A percentile compares a stretch with the other conserved stretches of the same genome.
Evolutionary conservation across 2,113 vertebrate genomes (phyloP).

Genomic region (Oryzias melastigma): DNA sequence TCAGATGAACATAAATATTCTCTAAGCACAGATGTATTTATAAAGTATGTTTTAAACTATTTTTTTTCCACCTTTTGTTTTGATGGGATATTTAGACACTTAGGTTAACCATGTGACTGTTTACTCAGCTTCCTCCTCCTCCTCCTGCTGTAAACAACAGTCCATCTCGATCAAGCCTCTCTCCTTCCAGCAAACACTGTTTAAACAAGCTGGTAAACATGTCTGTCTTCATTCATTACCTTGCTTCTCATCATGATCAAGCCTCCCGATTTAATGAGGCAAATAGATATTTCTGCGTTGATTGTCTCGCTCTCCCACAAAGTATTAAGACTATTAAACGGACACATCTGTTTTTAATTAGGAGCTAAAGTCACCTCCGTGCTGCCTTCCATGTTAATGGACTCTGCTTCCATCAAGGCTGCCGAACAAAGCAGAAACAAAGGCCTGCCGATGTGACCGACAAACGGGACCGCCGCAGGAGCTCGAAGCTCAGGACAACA

Average conservation of each 20-base stretch:
- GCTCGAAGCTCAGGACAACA: constrained; percentile 2
- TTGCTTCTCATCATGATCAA: constrained; percentile 80
- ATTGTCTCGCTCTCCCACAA: constrained; percentile 82
- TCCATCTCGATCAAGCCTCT: constrained; percentile 47
- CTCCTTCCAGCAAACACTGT: constrained; percentile 68
- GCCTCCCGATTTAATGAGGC: constrained; percentile 82
- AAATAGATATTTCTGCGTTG: constrained; percentile 81
- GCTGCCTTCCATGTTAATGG: constrained; percentile 82
- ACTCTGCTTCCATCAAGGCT: constrained; percentile 74
- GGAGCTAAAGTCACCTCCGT: constrained; percentile 80
- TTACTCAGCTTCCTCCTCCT: constrained; percentile 7
- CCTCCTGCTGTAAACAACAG: constrained; percentile 39
- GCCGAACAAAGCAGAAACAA: constrained; percentile 63
- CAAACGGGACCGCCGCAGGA: constrained; percentile 1
- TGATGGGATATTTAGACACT: too few relatives aligned
- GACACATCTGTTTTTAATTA: constrained; percentile 87
- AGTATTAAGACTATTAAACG: constrained; percentile 86
- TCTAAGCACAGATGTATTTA: too few relatives aligned
- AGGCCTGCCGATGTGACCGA: constrained; percentile 30
- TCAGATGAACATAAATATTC: too few relatives aligned
- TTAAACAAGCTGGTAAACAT: constrained; percentile 80
- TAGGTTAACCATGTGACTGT: too few relatives aligned
- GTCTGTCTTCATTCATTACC: constrained; percentile 83
- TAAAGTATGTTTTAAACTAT: too few relatives aligned
- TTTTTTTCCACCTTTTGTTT: too few relatives aligned